A percentile compares a stretch with the other conserved stretches of the same genome.
These are phyloP conservation scores for Leptarthrus brevirostris DNA, from an alignment of 2,888 invertebrate genomes.

Conservation along the genomic window DNA sequence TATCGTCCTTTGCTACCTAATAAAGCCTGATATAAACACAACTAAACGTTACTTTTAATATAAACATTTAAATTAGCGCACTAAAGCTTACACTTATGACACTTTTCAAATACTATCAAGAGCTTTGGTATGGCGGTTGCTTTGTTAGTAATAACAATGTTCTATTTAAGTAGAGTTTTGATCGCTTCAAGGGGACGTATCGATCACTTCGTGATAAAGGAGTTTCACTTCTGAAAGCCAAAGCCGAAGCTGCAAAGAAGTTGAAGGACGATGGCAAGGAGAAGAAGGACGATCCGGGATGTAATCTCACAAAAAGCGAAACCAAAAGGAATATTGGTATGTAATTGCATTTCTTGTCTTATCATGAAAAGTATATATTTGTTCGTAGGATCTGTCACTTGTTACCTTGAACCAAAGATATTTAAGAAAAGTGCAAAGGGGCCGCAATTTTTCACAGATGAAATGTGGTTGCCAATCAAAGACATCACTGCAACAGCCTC, in stretches of 20 bases:
- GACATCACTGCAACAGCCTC: conserved; percentile 60
- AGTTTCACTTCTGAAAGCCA: conserved; percentile 62
- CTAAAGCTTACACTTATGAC: no score
- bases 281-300: conserved; percentile 41
- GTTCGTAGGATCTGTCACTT: conserved; percentile 65
- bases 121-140: neutral
- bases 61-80: no score
- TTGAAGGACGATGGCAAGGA: conserved; percentile 40
- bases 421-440: conserved; percentile 62
- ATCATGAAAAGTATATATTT: neutral
- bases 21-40: no score
- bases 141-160: conserved; percentile 34
- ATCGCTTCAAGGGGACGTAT: conserved; percentile 65
- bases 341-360: neutral
- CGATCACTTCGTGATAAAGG: conserved; percentile 65
- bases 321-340: conserved; percentile 65
- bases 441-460: conserved; percentile 61
- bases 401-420: conserved; percentile 65
- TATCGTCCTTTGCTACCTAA: no score
- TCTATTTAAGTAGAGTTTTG: conserved; percentile 61
- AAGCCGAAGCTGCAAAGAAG: conserved; percentile 56
- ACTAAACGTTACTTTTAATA: no score
- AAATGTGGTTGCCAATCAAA: conserved; percentile 66
- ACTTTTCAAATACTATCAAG: no score
- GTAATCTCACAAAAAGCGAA: conserved; percentile 63